Evolutionary conservation across 2,797 vertebrate genomes (phyloP), one percentile per base, ranked within the genome.

Genomic region (Chromis chromis): DNA sequence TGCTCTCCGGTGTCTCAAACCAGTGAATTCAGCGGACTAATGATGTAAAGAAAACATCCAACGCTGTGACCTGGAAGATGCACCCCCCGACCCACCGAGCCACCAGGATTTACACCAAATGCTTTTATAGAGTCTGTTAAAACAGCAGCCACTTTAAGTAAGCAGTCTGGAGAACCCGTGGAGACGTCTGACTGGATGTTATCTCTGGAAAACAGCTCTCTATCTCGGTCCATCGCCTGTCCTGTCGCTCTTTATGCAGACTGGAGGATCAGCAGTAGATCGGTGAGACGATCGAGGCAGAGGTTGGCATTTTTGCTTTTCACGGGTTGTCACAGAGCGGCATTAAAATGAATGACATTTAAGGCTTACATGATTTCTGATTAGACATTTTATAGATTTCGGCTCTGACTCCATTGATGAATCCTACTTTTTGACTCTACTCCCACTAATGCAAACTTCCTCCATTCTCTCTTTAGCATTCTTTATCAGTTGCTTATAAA

Each of bases 171-270:
- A 87, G 69, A n/a, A 87, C 70, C 22, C 61, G 57, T 78, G 53
- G 74, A 86, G 44, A 84, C 67, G 39, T 88, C 70, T 70, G 60
- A 78, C 68, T 67, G 53, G 56, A 53, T 72, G 60, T 82, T 86
- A 75, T 88, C 73, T 66, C 28, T 50, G 58, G 28, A 36, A 74
- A 85, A 66, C 74, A 78, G 52, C 54, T 65, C 54, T 42, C 46
- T 39, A 22, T 80, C 68, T 59, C 13, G 28, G 69, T 60, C 59
- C 55, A 42, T 63, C 75, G 39, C 42, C 48, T 63, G 13, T 68
- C 78, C 46, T 52, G 17, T 25, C 25, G 25, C 25, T 49, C 21
- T 52, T 12, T 24, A 48, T 27, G 4, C 65, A 50, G 19, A 44
- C 49, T 16, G 16, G 57, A 65, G 21, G 48, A 60, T 67, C 27